phyloP scores from a whole-genome alignment of 2,797 vertebrate genomes.

The Odontamblyopus rebecca region DNA sequence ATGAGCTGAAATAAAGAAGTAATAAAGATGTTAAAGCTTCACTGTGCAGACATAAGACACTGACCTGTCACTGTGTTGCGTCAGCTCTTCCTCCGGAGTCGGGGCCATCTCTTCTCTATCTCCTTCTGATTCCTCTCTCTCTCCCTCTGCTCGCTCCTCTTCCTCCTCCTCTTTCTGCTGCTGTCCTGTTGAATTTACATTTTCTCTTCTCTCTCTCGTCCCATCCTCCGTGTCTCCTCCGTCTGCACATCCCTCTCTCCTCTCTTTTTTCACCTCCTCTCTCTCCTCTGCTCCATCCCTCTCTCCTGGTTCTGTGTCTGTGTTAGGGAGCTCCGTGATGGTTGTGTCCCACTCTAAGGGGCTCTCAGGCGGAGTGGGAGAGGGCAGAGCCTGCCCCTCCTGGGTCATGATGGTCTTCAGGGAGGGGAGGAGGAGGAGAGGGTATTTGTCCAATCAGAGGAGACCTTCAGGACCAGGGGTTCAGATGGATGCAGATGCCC shows the following conservation, averaged over 20 bases:
- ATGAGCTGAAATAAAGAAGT: too few species aligned
- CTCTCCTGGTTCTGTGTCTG: constrained; percentile 31
- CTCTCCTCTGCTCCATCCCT: constrained; percentile 39
- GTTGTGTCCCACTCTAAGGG: constrained; percentile 38
- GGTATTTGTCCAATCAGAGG: constrained; percentile 34
- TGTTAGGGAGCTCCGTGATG: constrained; percentile 6
- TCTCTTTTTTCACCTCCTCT: constrained; percentile 25
- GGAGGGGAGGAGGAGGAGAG: neutral
- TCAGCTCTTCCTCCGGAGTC: constrained; percentile 41
- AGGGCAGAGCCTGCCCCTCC: constrained; percentile 79
- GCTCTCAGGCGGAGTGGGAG: constrained; percentile 64
- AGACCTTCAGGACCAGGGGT: constrained; percentile 31
- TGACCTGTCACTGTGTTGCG: constrained; percentile 53
- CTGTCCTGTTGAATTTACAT: constrained; percentile 35
- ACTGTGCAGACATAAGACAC: constrained; percentile 22
- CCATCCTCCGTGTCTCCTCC: constrained; percentile 32
- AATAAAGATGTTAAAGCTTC: too few species aligned
- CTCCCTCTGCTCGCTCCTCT: constrained; percentile 21
- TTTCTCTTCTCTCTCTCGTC: constrained; percentile 29
- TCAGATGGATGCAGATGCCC: constrained; percentile 31
- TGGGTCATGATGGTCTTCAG: constrained; percentile 77
- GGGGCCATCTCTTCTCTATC: constrained; percentile 39
- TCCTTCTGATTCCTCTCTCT: constrained; percentile 28
- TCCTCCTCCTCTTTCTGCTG: constrained; percentile 40
- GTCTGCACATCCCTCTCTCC: constrained; percentile 15